Evolutionary conservation across 2,797 vertebrate genomes (phyloP).

Genomic region (Synaphobranchus kaupii): DNA sequence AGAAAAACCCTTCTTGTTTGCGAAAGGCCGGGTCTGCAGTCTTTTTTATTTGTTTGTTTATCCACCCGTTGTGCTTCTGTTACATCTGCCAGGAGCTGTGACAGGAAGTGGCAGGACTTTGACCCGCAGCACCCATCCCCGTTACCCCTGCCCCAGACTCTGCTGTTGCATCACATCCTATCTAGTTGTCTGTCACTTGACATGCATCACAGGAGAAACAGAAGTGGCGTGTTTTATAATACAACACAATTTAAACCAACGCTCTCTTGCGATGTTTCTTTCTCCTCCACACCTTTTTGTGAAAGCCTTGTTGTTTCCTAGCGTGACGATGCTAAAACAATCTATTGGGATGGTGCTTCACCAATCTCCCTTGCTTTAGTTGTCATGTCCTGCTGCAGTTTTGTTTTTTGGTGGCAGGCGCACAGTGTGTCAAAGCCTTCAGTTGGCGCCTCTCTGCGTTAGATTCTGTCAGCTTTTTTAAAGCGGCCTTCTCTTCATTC

Average conservation of each 20-base stretch:
- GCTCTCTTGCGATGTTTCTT: background rate
- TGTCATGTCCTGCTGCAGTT: background rate
- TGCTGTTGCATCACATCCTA: conserved; percentile 3
- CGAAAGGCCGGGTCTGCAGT: background rate
- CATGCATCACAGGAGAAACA: no score
- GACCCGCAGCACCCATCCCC: background rate
- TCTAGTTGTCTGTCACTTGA: conserved; percentile 6
- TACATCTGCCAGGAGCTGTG: background rate
- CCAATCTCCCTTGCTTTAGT: background rate
- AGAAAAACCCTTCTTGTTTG: conserved; percentile 13
- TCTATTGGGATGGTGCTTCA: background rate
- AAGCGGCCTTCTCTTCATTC: background rate
- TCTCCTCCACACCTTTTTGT: background rate
- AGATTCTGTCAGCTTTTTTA: background rate
- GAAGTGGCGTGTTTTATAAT: no score
- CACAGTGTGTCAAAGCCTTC: background rate
- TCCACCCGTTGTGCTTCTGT: background rate
- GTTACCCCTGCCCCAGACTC: conserved; percentile 4
- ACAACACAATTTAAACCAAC: no score
- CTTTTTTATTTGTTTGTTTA: background rate
- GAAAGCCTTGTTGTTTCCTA: background rate
- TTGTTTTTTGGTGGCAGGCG: background rate
- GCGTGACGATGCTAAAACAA: background rate
- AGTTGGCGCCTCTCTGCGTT: background rate
- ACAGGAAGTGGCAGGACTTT: conserved; percentile 9